A percentile compares a stretch with the other conserved stretches of the same genome.
Conservation (phyloP, 2,888 invertebrate genomes). For the Conops quadrifasciatus region DNA sequence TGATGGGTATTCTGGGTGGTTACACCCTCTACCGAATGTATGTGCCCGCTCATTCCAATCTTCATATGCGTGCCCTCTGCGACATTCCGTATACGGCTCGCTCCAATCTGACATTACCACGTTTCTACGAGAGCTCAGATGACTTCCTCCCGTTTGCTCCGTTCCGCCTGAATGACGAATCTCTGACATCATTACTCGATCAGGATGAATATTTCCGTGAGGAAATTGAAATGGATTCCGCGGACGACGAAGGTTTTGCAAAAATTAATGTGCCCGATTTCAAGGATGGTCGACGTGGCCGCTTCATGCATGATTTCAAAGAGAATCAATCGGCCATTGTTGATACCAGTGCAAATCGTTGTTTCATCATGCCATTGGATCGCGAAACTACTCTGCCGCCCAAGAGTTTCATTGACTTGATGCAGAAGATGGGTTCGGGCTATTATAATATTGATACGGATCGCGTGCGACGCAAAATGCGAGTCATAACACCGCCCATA, state of each 20-base stretch:
- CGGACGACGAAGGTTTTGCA: slow-evolving; percentile 76
- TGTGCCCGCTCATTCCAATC: slow-evolving; percentile 69
- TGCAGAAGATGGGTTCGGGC: slow-evolving; percentile 80
- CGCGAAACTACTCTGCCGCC: slow-evolving; percentile 80
- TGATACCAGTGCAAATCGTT: slow-evolving; percentile 77
- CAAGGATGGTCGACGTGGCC: slow-evolving; percentile 80
- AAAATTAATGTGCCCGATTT: slow-evolving; percentile 88
- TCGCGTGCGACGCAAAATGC: slow-evolving; percentile 79
- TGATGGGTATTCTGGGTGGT: slow-evolving; percentile 76
- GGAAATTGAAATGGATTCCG: slow-evolving; percentile 79
- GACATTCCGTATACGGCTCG: slow-evolving; percentile 62
- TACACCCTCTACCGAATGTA: slow-evolving; percentile 80
- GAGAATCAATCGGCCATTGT: slow-evolving; percentile 79
- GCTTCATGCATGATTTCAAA: slow-evolving; percentile 93
- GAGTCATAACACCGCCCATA: slow-evolving; percentile 76
- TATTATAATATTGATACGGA: slow-evolving; percentile 85
- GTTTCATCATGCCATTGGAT: slow-evolving; percentile 92
- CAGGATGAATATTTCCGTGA: slow-evolving; percentile 74
- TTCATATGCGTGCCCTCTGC: slow-evolving; percentile 62
- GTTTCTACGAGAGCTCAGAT: slow-evolving; percentile 57
- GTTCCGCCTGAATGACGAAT: slow-evolving; percentile 37
- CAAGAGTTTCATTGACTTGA: slow-evolving; percentile 78
- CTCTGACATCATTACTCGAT: slow-evolving; percentile 42
- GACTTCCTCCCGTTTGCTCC: slow-evolving; percentile 49
- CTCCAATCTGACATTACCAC: slow-evolving; percentile 52